Base-by-base conservation (phyloP, 1,140 invertebrate genomes). In the Oedothorax gibbosus region DNA sequence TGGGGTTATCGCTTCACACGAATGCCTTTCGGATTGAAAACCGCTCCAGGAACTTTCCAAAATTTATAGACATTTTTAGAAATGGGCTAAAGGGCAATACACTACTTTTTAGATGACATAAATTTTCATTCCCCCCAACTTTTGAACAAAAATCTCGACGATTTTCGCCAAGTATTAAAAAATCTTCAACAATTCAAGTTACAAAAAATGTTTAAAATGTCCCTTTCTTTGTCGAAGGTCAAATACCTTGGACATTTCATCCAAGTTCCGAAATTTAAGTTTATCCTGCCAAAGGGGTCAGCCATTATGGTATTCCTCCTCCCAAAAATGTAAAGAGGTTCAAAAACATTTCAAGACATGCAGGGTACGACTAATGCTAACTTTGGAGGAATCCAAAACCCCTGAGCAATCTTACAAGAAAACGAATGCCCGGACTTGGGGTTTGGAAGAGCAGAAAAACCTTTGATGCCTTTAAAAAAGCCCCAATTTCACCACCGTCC, bases 11-110 rank as follows among this genome's bases (percentile, higher is more conserved):
- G 78, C 9, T 20, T 2, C 65, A 20, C 49, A 0, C 21, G 2
- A 90, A 91, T 89, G 89, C 90, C 0, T 91, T 91, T 87, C 91
- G 91, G 0, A 78, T 92, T 0, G 84, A 83, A 6, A 90, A 90
- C 51, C 89, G 89, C 2, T 88, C 89, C 4, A 90, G 89, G 0
- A 2, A 90, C 90, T 0, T 90, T 90, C 80, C 88, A 89, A 85
- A 79, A 18, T 87, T 90, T 10, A 90, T 92, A 10, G 88, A 88
- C 49, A 85, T 8, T 84, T 91, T 0, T 0, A 87, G 91, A 53
- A 64, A 86, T 12, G 78, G 87, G 7, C 64, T 90, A 12, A 69
- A 75, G n/a, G 81, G 76, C 81, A 86, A 35, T 87, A 50, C 72
- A 65, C 66, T 88, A 86, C 66, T 8, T 87, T 81, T 85, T 68